Evolutionary conservation across 2,113 vertebrate species (phyloP), one percentile per base, ranked within the genome.

Genomic region (Tenrec ecaudatus): DNA sequence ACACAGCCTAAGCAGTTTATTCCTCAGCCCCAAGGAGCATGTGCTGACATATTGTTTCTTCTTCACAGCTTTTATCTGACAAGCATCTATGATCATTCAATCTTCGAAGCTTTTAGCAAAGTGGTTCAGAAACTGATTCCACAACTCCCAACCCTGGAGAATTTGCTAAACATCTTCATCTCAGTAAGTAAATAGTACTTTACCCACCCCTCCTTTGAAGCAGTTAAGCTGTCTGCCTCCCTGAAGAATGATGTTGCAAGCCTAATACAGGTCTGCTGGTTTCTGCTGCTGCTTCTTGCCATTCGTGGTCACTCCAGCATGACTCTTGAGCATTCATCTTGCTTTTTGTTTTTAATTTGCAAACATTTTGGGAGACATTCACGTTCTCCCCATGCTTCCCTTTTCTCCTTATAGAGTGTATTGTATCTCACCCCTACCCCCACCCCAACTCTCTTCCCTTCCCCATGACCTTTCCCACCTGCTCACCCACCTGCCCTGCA

Each of bases 101-200:
- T 99, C 98, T 99, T 99, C 97, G 98, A 99, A 98, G 99, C 99
- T 33, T 99, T 99, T 98, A 99, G 99, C 96, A 99, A 99, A 98
- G 98, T 99, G 96, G 99, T 99, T 95, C 99, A 99, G 97, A 99
- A 99, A 97, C 98, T 99, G 95, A 99, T 99, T 96, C 99, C 98
- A 95, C 99, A 99, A 94, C 98, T 99, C 87, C 99, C 99, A 95
- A 99, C 99, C 69, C 97, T 99, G 97, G 99, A 99, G 97, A 99
- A 99, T 94, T 98, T 99, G 96, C 98, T 99, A 94, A 99, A 99
- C 98, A 99, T 99, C 97, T 99, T 99, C 98, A 99, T 99, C 96
- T 99, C 99, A 86, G 99, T 99, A 98, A 99, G 98, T 99, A 98
- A 86, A 91, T 94, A 92, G 62, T 95, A 88, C 36, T 53, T 10